Conservation (phyloP, 2,113 vertebrate genomes). For the Oxyura jamaicensis region DNA sequence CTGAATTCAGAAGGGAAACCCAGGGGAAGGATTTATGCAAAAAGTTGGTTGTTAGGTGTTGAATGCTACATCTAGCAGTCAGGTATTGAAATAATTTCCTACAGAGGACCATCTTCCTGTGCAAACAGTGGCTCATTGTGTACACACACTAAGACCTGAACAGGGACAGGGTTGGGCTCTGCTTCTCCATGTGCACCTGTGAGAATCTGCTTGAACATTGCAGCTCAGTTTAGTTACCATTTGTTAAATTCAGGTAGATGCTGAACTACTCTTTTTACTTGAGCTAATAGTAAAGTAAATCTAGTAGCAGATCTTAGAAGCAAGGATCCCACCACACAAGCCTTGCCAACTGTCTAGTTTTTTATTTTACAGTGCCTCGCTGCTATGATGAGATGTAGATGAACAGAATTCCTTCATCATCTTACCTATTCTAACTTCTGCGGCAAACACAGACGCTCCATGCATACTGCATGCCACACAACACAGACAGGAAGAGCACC, state of each 20-base stretch:
- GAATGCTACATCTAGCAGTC: background rate
- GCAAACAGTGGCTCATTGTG: background rate
- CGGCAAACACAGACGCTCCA: background rate
- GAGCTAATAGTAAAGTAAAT: background rate
- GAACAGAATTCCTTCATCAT: background rate
- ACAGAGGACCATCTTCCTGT: background rate
- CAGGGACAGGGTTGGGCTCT: background rate
- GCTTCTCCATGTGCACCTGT: background rate
- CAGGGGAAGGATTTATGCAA: background rate
- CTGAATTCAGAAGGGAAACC: background rate
- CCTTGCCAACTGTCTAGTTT: background rate
- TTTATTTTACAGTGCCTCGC: background rate
- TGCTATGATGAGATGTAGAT: background rate
- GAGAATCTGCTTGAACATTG: background rate
- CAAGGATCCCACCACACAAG: background rate
- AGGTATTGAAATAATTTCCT: background rate
- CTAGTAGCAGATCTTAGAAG: background rate
- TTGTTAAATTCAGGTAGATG: background rate
- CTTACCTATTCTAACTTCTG: background rate
- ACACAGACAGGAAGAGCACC: background rate
- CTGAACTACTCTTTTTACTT: background rate
- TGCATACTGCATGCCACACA: background rate
- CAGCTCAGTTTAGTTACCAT: background rate
- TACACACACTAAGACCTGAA: background rate
- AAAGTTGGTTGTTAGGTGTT: background rate